Conservation (phyloP, 2,888 invertebrate genomes). For the Artemia sinica region DNA sequence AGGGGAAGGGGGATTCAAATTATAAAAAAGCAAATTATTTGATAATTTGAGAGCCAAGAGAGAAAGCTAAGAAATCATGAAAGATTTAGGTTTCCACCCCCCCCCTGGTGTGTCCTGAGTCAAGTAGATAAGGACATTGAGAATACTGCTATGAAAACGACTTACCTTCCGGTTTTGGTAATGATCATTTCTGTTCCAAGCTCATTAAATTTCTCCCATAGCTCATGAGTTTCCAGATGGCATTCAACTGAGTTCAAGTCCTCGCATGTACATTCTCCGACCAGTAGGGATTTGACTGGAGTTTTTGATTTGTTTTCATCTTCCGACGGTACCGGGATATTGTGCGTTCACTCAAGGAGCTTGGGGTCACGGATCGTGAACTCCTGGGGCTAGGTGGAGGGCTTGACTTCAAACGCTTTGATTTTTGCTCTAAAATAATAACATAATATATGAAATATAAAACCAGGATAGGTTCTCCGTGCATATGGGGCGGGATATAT, state of each 20-base stretch:
- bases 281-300: constrained; percentile 12
- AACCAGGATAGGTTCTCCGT: no score
- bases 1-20: no score
- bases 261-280: constrained; percentile 54
- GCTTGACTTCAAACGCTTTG: constrained; percentile 1
- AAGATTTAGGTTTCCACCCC: no score
- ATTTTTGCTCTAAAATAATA: no score
- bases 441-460: no score
- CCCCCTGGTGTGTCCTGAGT: no score
- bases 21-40: no score
- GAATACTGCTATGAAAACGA: background rate
- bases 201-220: constrained; percentile 83
- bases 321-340: constrained; percentile 4
- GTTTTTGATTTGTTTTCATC: background rate
- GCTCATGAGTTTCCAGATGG: constrained; percentile 80
- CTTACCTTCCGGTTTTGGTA: constrained; percentile 39
- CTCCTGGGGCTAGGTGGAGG: constrained; percentile 4
- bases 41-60: no score
- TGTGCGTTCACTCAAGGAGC: background rate
- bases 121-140: no score
- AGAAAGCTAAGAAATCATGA: no score
- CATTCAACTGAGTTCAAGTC: constrained; percentile 69
- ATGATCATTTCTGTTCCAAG: constrained; percentile 41
- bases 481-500: no score
- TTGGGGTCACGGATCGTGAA: background rate